Evolutionary conservation across 1,140 invertebrate species (phyloP).

Genomic region (Zelostemma sp.): DNA sequence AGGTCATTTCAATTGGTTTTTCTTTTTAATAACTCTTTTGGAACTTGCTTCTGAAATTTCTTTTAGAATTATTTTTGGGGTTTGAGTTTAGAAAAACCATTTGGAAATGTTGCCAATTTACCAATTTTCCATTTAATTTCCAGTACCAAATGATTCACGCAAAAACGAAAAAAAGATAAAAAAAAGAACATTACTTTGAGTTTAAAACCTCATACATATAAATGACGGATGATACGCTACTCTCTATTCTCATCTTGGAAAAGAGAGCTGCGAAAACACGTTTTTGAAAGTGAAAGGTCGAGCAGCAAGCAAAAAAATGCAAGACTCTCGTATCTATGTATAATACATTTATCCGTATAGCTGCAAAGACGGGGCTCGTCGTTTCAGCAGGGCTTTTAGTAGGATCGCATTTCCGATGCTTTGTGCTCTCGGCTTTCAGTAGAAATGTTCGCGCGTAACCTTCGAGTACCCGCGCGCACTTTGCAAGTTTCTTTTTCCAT

Average conservation of each 20-base stretch:
- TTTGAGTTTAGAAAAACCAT: no score
- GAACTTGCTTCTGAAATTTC: no score
- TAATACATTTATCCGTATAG: background rate
- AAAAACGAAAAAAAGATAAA: background rate
- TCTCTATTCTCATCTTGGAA: background rate
- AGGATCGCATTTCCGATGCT: conserved; percentile 19
- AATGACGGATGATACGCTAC: background rate
- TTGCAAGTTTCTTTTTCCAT: no score
- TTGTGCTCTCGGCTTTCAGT: conserved; percentile 18
- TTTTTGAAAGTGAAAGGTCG: background rate
- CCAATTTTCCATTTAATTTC: conserved; percentile 1
- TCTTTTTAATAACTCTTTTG: no score
- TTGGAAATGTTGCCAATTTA: no score
- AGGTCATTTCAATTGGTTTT: no score
- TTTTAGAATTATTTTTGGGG: no score
- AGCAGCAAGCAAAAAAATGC: background rate
- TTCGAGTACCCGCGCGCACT: no score
- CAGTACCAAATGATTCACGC: background rate
- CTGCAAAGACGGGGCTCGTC: background rate
- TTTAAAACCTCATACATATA: conserved; percentile 9
- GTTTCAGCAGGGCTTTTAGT: conserved; percentile 12
- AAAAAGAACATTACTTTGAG: background rate
- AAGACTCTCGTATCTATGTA: background rate
- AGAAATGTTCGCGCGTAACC: no score
- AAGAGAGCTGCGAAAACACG: background rate